phyloP scores from a whole-genome alignment of 2,888 invertebrate species.

The Schrankia costaestrigalis region DNA sequence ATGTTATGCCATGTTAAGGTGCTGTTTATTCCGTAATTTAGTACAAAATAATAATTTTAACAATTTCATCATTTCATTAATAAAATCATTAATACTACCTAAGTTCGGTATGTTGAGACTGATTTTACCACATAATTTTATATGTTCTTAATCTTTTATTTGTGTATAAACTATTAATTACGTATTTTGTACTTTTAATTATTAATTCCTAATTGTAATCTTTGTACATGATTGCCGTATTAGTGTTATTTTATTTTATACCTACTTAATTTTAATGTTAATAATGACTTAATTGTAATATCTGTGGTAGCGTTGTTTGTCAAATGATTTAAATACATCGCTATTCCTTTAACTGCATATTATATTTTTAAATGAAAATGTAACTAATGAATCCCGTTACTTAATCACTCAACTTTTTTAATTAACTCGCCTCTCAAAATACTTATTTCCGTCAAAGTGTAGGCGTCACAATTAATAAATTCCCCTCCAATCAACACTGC shows the following conservation, averaged over 20 bases:
- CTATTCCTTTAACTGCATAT: conserved; percentile 10
- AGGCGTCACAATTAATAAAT: conserved; percentile 10
- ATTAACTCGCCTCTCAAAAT: conserved; percentile 28
- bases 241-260: conserved; percentile 17
- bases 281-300: conserved; percentile 2
- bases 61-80: conserved; percentile 38
- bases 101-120: conserved; percentile 56
- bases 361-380: conserved; percentile 15
- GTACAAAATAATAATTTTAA: conserved; percentile 46
- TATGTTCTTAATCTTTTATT: conserved; percentile 46
- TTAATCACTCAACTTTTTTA: conserved; percentile 33
- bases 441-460: conserved; percentile 15
- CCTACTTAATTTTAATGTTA: conserved; percentile 5
- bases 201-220: conserved; percentile 24
- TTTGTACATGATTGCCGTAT: conserved; percentile 20
- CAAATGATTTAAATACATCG: conserved; percentile 5
- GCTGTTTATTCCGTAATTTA: conserved; percentile 62
- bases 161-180: conserved; percentile 31
- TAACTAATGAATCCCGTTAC: conserved; percentile 26
- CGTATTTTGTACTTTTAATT: conserved; percentile 30
- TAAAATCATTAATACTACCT: conserved; percentile 26
- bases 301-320: conserved; percentile 23
- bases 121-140: conserved; percentile 50
- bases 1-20: conserved; percentile 54
- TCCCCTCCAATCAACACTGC: conserved; percentile 23